Evolutionary conservation across 1,140 invertebrate genomes (phyloP).

Genomic region (Gryllus bimaculatus): DNA sequence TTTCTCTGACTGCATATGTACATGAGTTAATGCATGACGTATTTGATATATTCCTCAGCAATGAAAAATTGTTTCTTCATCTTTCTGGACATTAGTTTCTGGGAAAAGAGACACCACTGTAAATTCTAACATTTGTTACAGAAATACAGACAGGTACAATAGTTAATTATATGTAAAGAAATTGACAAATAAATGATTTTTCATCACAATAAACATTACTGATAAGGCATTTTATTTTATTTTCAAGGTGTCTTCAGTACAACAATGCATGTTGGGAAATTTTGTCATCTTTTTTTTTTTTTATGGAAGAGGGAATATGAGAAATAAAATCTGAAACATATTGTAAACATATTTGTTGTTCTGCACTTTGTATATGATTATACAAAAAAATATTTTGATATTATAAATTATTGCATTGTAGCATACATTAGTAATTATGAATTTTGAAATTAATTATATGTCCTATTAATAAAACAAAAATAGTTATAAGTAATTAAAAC

Average conservation of each 20-base stretch:
- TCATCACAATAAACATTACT: too few relatives aligned
- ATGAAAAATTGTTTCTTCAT: too few relatives aligned
- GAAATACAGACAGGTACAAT: too few relatives aligned
- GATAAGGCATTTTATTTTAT: background rate
- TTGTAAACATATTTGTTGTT: slow-evolving; percentile 1
- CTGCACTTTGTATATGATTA: background rate
- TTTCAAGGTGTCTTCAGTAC: background rate
- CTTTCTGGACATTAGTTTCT: too few relatives aligned
- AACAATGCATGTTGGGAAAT: background rate
- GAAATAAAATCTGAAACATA: background rate
- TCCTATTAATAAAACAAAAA: background rate
- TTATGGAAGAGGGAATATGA: background rate
- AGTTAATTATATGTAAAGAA: too few relatives aligned
- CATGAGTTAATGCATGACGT: too few relatives aligned
- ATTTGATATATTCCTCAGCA: too few relatives aligned
- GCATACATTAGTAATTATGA: background rate
- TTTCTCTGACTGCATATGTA: too few relatives aligned
- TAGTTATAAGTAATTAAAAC: too few relatives aligned
- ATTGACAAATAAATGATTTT: too few relatives aligned
- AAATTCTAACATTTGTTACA: too few relatives aligned
- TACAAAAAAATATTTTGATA: background rate
- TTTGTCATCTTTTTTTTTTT: background rate
- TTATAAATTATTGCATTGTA: background rate
- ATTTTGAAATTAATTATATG: background rate
- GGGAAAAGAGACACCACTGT: too few relatives aligned